Evolutionary conservation across 2,113 vertebrate species (phyloP), one percentile per base, ranked within the genome.

Genomic region (Martes martes): DNA sequence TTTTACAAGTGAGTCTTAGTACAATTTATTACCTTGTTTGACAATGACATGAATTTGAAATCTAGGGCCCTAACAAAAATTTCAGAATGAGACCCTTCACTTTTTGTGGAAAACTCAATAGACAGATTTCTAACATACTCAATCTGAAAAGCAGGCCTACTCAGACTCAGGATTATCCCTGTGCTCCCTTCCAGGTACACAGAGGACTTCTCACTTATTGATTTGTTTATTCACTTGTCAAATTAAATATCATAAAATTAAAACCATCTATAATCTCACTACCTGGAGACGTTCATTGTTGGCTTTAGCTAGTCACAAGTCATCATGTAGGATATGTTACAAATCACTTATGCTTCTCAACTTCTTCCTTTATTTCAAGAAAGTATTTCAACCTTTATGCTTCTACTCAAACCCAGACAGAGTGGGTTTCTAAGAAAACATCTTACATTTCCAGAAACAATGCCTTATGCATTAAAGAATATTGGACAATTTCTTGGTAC

Each of bases 181-280:
- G 11, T 31, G 26, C 52, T 28, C 80, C 82, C 47, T 31, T 4
- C 21, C 59, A 39, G 5, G 57, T 47, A 50, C 42, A 67, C 39
- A 84, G 71, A 57, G 18, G 42, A 86, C 21, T 91, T 92, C n/a
- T 57, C 52, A 73, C 39, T 33, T 23, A 52, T 76, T 78, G 65
- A 79, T 78, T 90, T n/a, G 52, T 82, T 67, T 42, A n/a, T 42
- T 89, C 33, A 91, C 50, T 93, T 42, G 65, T 86, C 59, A 85
- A 91, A 65, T 84, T 96, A 93, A 94, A 67, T 95, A 33, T 33
- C 50, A 19, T 61, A 89, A 96, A 93, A 87, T 80, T 50, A 92
- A 83, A 95, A 14, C 80, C 80, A 90, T 50, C n/a, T 57, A n/a
- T 52, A 87, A 18, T 84, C 67, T 55, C 79, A 63, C 33, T 50